Base-by-base conservation (phyloP, 2,888 invertebrate species). In the Pristionchus maxplancki region DNA sequence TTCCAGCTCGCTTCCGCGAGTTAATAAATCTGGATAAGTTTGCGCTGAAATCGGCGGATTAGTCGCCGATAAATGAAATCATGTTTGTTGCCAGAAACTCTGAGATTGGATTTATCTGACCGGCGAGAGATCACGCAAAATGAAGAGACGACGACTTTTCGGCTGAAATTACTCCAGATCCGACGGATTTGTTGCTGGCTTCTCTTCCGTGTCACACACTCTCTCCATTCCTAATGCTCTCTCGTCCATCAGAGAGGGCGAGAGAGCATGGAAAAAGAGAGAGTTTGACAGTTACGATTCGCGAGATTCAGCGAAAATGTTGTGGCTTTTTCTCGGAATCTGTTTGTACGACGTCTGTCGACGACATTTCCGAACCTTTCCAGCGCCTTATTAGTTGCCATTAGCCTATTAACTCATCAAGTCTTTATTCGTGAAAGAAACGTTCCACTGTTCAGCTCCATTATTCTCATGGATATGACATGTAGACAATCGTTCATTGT, bases 331-430 rank as follows among this genome's bases (percentile, higher is more conserved):
- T 24, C 58, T 24, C 0, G 58, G 58, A 9, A n/a, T 58, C 58
- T 4, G 15, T 50, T 15, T 17, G 20, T 15, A 58, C 58, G 20
- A 20, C 6, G 20, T 44, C 11, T 44, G 44, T 44, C 44, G 44
- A 58, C 58, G n/a, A 58, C 58, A 58, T 58, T 58, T 58, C 58
- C 58, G 58, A 58, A 58, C 58, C 58, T 58, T n/a, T 58, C n/a
- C 15, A 50, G 15, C 2, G 1, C 2, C 24, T 58, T 8, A 58
- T 58, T 58, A n/a, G 58, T n/a, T n/a, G 44, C 11, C 3, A n/a
- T 58, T 58, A 58, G n/a, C n/a, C 53, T 9, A n/a, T n/a, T 58
- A 5, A n/a, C 50, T 50, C 2, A 50, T 50, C 20, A 20, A n/a
- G 24, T n/a, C 9, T 24, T 58, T 58, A 58, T 24, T 20, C n/a